Evolutionary conservation across 2,888 invertebrate genomes (phyloP).

Genomic region (Argyresthia albistria): DNA sequence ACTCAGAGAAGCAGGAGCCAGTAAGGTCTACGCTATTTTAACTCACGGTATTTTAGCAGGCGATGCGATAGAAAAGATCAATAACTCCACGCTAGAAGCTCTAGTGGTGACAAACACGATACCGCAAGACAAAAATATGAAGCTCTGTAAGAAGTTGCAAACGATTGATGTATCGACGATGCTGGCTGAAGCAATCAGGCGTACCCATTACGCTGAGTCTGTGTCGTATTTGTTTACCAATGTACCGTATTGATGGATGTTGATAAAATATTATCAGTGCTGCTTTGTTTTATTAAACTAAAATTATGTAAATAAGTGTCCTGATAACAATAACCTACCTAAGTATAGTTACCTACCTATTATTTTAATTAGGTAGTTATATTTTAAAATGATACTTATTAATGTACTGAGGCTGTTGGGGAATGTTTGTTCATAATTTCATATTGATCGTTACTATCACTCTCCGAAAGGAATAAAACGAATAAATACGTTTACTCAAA

Average conservation of each 20-base stretch:
- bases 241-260: conserved; percentile 85
- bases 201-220: conserved; percentile 99
- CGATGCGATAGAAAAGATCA: conserved; percentile 88
- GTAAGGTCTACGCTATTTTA: conserved; percentile 88
- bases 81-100: conserved; percentile 88
- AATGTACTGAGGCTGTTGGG: no score
- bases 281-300: no score
- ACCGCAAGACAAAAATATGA: conserved; percentile 91
- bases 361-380: no score
- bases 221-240: conserved; percentile 98
- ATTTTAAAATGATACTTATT: no score
- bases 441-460: no score
- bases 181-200: conserved; percentile 97
- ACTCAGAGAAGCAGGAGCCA: conserved; percentile 86
- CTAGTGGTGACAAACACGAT: conserved; percentile 95
- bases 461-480: no score
- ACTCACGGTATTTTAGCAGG: conserved; percentile 94
- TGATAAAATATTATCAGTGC: neutral
- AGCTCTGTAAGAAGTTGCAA: conserved; percentile 81
- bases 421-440: no score
- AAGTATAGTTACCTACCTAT: no score
- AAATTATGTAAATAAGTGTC: no score
- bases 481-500: no score
- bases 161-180: conserved; percentile 99
- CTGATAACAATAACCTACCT: no score